These are phyloP conservation scores for Sebastes vulpes DNA, from an alignment of 2,797 vertebrate genomes.

Conservation along the genomic window DNA sequence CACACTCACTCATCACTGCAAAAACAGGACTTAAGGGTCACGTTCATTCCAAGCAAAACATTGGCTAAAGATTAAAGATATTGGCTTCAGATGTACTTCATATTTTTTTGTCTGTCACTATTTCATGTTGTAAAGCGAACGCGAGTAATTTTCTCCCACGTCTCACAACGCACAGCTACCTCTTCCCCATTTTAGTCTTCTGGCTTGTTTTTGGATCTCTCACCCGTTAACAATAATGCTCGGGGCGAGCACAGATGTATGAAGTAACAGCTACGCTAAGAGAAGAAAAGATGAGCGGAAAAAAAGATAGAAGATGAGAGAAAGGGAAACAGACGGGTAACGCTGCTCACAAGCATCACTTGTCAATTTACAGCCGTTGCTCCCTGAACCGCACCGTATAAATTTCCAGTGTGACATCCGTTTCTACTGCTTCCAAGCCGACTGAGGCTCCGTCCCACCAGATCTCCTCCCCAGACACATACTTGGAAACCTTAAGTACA, in stretches of 20 bases:
- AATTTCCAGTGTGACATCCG: slow-evolving; percentile 82
- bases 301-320: slow-evolving; percentile 79
- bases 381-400: slow-evolving; percentile 83
- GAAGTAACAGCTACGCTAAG: slow-evolving; percentile 68
- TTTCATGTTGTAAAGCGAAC: slow-evolving; percentile 51
- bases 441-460: slow-evolving; percentile 71
- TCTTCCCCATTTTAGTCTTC: slow-evolving; percentile 7
- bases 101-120: slow-evolving; percentile 52
- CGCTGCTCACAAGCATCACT: slow-evolving; percentile 80
- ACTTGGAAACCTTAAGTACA: slow-evolving; percentile 78
- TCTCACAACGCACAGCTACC: slow-evolving; percentile 35
- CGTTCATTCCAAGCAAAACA: slow-evolving; percentile 64
- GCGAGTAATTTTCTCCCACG: slow-evolving; percentile 48
- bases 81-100: slow-evolving; percentile 40
- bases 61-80: slow-evolving; percentile 52
- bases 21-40: slow-evolving; percentile 40
- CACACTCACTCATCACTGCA: slow-evolving; percentile 15
- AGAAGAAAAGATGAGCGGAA: slow-evolving; percentile 72
- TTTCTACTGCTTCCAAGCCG: slow-evolving; percentile 86
- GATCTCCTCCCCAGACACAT: slow-evolving; percentile 80
- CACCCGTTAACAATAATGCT: slow-evolving; percentile 73
- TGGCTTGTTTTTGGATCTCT: slow-evolving; percentile 72
- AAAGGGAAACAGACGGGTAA: slow-evolving; percentile 80
- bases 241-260: slow-evolving; percentile 71
- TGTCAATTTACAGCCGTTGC: slow-evolving; percentile 83